Evolutionary conservation across 2,113 vertebrate genomes (phyloP).

Genomic region (Phrynocephalus versicolor): DNA sequence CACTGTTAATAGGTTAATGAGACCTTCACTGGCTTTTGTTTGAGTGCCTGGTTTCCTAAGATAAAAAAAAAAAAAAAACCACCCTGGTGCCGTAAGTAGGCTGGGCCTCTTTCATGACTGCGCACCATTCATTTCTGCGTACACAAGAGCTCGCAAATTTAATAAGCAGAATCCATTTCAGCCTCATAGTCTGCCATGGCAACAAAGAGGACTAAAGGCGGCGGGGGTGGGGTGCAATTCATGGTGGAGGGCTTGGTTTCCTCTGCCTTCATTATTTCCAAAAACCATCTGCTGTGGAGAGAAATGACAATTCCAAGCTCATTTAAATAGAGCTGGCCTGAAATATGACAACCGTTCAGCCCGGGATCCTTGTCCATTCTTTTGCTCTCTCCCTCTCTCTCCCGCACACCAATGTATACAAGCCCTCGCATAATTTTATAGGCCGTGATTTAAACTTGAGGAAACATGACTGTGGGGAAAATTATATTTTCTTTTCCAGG

Average conservation of each 20-base stretch:
- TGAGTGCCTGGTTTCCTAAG: conserved; percentile 78
- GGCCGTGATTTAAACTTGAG: too few species aligned
- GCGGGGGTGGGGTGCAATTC: conserved; percentile 39
- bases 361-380: not conserved
- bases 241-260: conserved; percentile 75
- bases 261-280: conserved; percentile 90
- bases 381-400: rapidly evolving
- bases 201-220: conserved; percentile 67
- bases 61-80: conserved; percentile 79
- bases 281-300: conserved; percentile 91
- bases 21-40: conserved; percentile 52
- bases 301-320: conserved; percentile 83
- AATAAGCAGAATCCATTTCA: conserved; percentile 84
- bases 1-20: conserved; percentile 72
- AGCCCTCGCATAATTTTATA: too few species aligned
- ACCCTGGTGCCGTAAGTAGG: conserved; percentile 63
- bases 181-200: conserved; percentile 79
- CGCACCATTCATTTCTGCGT: conserved; percentile 78
- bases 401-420: not conserved
- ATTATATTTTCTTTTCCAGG: not conserved
- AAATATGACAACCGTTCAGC: conserved; percentile 65
- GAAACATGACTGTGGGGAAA: not conserved
- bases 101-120: conserved; percentile 71
- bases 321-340: conserved; percentile 78
- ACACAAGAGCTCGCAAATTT: conserved; percentile 81